Base-by-base conservation (phyloP, 1,140 invertebrate genomes). In the Campodea augens region DNA sequence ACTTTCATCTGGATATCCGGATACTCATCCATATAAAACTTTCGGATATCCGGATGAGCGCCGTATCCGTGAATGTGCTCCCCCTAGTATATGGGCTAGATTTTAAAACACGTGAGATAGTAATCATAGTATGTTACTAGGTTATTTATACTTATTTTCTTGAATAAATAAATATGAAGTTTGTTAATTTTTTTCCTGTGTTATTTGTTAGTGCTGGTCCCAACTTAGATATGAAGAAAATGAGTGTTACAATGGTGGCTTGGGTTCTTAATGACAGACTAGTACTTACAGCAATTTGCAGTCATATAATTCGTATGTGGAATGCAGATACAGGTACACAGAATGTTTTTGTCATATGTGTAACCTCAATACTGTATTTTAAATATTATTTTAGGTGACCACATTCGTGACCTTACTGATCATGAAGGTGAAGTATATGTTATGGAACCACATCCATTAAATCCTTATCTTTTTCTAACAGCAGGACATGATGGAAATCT, bases 401-500 rank as follows among this genome's bases (percentile, higher is more conserved):
- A 86, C 37, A 60, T 79, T 32, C 71, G 73, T 44, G 67, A 77
- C 13, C 64, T 91, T 19, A 69, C 73, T 50, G 88, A 78, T 0
- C 95, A 98, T 63, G 76, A 77, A 48, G 86, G 93, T 65, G 92
- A 97, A 62, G 77, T 90, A 0, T 98, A 87, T 68, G 89, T 96
- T 1, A 62, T 98, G 18, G 90, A 97, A 64, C 72, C 81, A 7
- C 89, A 96, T 69, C 92, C 93, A 0, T 73, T 72, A 42, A 81
- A 96, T 67, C 68, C 76, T n/a, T 56, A 69, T 27, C 62, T 80
- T 57, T 72, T 69, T 65, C 67, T 97, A 4, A 95, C 86, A 51
- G 90, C 91, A 38, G 91, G 91, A 0, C 93, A 99, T 58, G 95
- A 99, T 68, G n/a, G n/a, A n/a, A n/a, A n/a, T n/a, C n/a, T n/a